Conservation (phyloP, 35 echinoderm and acorn worm species). For the Ophiothrix spiculata region DNA sequence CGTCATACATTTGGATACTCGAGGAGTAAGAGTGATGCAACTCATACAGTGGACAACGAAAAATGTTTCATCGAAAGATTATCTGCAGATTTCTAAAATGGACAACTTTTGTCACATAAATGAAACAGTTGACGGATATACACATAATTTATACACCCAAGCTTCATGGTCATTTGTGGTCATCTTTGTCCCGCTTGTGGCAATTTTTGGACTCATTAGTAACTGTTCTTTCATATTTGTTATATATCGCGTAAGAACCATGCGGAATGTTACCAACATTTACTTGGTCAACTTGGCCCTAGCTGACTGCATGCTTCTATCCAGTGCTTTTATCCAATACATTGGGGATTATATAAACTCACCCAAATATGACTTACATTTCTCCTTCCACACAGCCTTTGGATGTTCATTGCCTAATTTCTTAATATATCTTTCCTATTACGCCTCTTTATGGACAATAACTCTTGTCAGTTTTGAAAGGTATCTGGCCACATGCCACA, state of each 20-base stretch:
- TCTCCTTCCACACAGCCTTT: neutral
- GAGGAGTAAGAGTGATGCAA: too few species aligned
- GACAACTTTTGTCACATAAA: too few species aligned
- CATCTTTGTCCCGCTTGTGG: neutral
- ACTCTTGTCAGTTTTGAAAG: neutral
- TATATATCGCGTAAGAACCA: neutral
- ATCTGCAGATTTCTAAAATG: too few species aligned
- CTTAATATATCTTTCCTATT: neutral
- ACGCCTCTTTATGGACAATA: neutral
- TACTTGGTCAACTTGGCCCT: constrained; percentile 11
- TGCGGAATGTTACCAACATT: constrained; percentile 15
- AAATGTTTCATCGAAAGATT: too few species aligned
- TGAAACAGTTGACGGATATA: too few species aligned
- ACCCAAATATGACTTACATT: neutral
- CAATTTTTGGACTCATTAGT: neutral
- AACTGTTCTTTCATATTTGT: constrained; percentile 8
- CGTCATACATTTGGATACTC: too few species aligned
- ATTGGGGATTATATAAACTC: neutral
- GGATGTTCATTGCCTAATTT: neutral
- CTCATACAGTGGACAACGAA: too few species aligned
- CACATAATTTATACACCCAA: neutral
- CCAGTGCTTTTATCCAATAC: neutral
- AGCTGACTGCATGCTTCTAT: neutral
- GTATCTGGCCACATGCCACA: neutral
- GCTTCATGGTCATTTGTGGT: neutral